Percentiles rank a stretch among this genome's conserved stretches.
Conservation (phyloP, 1,140 invertebrate species). For the Ips nitidus region DNA sequence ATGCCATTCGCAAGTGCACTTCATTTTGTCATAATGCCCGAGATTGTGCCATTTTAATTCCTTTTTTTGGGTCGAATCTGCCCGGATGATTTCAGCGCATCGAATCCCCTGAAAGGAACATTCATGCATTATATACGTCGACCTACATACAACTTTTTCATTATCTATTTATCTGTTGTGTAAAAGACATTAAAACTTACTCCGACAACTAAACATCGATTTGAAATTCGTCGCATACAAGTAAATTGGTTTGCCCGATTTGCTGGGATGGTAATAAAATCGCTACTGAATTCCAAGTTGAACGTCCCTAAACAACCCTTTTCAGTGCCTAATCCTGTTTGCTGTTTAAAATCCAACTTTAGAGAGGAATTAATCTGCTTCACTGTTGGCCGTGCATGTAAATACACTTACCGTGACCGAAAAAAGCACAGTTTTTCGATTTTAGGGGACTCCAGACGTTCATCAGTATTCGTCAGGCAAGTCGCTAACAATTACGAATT, state of each 20-base stretch:
- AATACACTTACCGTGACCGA: not conserved
- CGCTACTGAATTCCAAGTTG: slow-evolving; percentile 10
- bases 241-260: not conserved
- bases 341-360: slow-evolving; percentile 19
- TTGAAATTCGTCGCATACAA: not conserved
- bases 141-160: not conserved
- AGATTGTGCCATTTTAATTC: slow-evolving; percentile 22
- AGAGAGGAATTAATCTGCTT: slow-evolving; percentile 12
- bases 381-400: slow-evolving; percentile 7
- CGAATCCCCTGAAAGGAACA: slow-evolving; percentile 3
- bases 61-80: slow-evolving; percentile 19
- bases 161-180: not conserved
- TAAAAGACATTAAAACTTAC: not conserved
- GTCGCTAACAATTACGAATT: slow-evolving; percentile 33
- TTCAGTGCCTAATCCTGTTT: slow-evolving; percentile 17
- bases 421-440: not conserved
- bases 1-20: slow-evolving; percentile 16
- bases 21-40: slow-evolving; percentile 18
- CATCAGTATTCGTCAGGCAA: slow-evolving; percentile 22
- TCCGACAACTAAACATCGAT: not conserved
- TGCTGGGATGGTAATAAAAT: not conserved
- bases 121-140: not conserved
- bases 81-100: slow-evolving; percentile 12
- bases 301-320: slow-evolving; percentile 11
- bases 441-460: slow-evolving; percentile 17